Percentiles rank a stretch among this genome's conserved stretches.
These are phyloP conservation scores for Chaetodon trifascialis DNA, from an alignment of 2,113 vertebrate genomes.

Conservation along the genomic window DNA sequence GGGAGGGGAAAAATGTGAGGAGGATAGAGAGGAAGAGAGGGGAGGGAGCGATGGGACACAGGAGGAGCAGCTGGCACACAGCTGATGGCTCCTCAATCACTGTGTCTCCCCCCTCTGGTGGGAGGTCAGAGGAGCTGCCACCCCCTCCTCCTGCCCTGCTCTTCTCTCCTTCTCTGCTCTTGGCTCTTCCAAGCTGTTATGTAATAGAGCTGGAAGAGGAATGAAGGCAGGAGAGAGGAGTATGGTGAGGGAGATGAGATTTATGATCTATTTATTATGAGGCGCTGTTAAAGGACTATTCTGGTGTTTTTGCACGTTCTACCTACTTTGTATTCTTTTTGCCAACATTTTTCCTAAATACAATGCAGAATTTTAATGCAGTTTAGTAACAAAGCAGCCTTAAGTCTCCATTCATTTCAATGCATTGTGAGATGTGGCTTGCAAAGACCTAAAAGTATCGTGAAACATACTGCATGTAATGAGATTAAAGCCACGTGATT, in stretches of 20 bases:
- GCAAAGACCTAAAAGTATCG: neutral
- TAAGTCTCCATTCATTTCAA: neutral
- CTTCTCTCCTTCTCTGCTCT: conserved; percentile 48
- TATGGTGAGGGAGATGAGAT: neutral
- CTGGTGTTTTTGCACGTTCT: neutral
- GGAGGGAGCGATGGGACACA: conserved; percentile 15
- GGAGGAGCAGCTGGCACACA: conserved; percentile 74
- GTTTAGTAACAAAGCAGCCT: neutral
- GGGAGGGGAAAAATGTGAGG: conserved; percentile 11
- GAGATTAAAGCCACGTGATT: too few relatives aligned
- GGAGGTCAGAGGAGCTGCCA: conserved; percentile 70
- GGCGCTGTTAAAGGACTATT: neutral
- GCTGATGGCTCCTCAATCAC: conserved; percentile 79
- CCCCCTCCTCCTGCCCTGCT: conserved; percentile 4
- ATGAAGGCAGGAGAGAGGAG: conserved; percentile 24
- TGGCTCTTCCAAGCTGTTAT: conserved; percentile 60
- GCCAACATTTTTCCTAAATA: neutral
- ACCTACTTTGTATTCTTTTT: conserved; percentile 1
- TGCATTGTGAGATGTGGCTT: neutral
- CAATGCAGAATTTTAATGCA: neutral
- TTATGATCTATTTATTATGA: conserved; percentile 28
- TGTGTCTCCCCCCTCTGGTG: conserved; percentile 74
- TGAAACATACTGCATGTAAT: neutral
- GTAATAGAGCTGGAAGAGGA: conserved; percentile 59
- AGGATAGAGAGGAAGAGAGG: conserved; percentile 8